These are phyloP conservation scores for Pterostichus niger DNA, from an alignment of 2,888 invertebrate genomes.

Conservation along the genomic window DNA sequence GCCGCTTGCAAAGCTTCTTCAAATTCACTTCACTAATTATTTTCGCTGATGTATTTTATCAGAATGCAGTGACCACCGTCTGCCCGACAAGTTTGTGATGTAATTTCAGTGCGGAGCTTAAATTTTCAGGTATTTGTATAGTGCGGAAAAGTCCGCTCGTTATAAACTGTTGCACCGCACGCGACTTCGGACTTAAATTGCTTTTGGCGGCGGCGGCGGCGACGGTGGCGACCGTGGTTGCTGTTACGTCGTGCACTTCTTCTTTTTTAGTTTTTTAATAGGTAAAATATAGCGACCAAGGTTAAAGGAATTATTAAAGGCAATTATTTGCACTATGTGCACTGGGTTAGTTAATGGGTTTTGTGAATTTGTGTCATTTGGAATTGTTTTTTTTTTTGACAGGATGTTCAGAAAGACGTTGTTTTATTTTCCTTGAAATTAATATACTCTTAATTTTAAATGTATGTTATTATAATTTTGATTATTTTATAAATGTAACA, in stretches of 20 bases:
- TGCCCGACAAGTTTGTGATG: neutral
- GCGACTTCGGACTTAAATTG: conserved; percentile 32
- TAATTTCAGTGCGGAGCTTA: neutral
- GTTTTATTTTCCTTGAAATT: neutral
- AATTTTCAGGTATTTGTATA: conserved; percentile 12
- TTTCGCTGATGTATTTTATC: neutral
- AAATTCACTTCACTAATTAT: neutral
- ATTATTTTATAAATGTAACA: too few relatives aligned
- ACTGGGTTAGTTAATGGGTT: neutral
- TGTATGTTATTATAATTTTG: too few relatives aligned
- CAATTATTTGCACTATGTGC: conserved; percentile 37
- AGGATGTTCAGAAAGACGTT: neutral
- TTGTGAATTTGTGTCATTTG: neutral
- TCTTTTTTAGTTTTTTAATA: conserved; percentile 39
- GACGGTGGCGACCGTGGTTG: neutral
- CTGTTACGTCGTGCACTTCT: conserved; percentile 4
- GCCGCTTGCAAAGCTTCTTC: neutral
- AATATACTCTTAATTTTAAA: too few relatives aligned
- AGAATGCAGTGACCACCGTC: neutral
- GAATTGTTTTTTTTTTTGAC: conserved; percentile 1
- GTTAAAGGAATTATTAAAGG: conserved; percentile 19
- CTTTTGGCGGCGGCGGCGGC: neutral
- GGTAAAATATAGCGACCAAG: conserved; percentile 22
- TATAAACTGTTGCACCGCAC: conserved; percentile 44
- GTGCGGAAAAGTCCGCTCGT: conserved; percentile 47